Base-by-base conservation (phyloP, 1,140 invertebrate genomes). In the Medauroidea extradentata region DNA sequence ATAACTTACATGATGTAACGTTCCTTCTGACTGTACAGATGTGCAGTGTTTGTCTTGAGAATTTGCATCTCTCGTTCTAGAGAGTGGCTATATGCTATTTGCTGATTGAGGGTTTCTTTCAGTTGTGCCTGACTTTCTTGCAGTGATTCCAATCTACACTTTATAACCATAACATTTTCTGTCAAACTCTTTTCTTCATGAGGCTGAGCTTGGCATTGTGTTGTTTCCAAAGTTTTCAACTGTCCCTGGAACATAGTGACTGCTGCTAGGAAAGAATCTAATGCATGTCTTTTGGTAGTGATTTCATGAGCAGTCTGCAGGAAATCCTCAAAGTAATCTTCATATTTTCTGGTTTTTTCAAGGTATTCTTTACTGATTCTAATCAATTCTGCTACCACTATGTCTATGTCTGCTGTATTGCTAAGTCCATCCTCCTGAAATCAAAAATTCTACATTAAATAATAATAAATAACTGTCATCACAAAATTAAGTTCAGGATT, bases 181-280 rank as follows among this genome's bases (percentile, higher is more conserved):
- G 84, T 81, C 57, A 96, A 75, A 70, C 87, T 90, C 42, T 75
- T 82, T 60, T 85, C 84, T 78, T 96, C 94, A 72, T 94, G 90
- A 0, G 90, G 86, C 63, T 91, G 85, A 2, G 90, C 88, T 76
- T 93, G 87, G 57, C 82, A 83, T 60, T 88, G 82, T 69, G 85
- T 87, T 65, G 85, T 84, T 50, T 88, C 84, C 65, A 93, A 90
- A 8, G 94, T 72, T 67, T 87, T 85, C 53, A 93, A 84, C 72
- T 98, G 94, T 63, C 94, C 91, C 69, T 94, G 86, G 75, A 96
- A 93, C 73, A 96, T 87, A 65, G 83, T 83, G 2, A 94, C 85
- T 1, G 91, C 87, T 73, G 94, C 91, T 48, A 81, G 82, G 66
- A 94, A 93, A 18, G 92, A 90, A 69, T 91, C 88, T 39, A 94